Base-by-base conservation (phyloP, 1,140 invertebrate species). In the Pseudomyrmex sp. region DNA sequence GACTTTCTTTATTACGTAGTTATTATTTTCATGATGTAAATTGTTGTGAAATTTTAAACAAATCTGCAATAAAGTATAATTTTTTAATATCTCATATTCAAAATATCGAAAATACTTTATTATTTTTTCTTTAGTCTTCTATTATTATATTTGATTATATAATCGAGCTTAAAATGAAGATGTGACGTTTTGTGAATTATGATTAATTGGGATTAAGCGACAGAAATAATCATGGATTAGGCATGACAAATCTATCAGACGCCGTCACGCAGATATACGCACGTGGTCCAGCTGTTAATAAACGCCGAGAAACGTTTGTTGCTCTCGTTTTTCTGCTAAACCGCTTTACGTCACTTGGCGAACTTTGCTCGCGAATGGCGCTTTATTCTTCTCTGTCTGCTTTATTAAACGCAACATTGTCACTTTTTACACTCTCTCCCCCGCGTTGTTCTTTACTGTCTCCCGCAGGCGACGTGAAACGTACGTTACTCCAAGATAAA, bases 261-360 rank as follows among this genome's bases (percentile, higher is more conserved):
- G 2, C 12, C 50, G 15, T 58, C 54, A 8, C 3, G 59, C 79
- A 59, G 74, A 74, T 54, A 23, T 18, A 80, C 68, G 74, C 74
- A 76, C 73, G 79, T 85, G 84, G 84, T 82, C 61, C 84, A 88
- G 75, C 88, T 89, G 87, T 88, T 88, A 88, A 88, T 88, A 89
- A 88, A 54, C 13, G 63, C 48, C 54, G 50, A 48, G 52, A 63
- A 84, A 73, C 59, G 76, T 84, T 18, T 18, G 75, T 83, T 86
- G 65, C 74, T 88, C 84, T 52, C 75, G 75, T 88, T 88, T 88
- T 83, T 83, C 74, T 35, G 82, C 62, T 83, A 88, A 83, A 79
- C 68, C 68, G 83, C 85, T 88, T 73, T 86, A 89, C 88, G 66
- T 69, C 85, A 85, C 69, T 48, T 70, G 75, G 69, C 68, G 54